Conservation (phyloP, 2,888 invertebrate species). For the Plebejus anna region DNA sequence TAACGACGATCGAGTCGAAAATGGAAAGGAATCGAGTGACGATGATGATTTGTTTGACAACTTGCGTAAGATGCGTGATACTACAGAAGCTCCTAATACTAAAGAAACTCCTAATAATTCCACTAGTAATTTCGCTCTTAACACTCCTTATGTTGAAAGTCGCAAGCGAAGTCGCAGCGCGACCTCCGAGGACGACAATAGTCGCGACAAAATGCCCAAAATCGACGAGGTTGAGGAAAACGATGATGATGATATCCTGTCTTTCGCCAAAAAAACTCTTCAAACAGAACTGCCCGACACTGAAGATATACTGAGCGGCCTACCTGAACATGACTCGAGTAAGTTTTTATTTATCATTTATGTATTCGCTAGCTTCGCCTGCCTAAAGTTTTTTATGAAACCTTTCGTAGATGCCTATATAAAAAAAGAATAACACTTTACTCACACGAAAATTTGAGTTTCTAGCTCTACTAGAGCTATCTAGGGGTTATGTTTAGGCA, state of each 20-base stretch:
- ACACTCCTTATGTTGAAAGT: slow-evolving; percentile 34
- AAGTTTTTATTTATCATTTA: background rate
- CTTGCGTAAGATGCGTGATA: slow-evolving; percentile 60
- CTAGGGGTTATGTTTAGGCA: too few relatives aligned
- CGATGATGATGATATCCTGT: slow-evolving; percentile 61
- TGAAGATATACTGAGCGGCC: slow-evolving; percentile 58
- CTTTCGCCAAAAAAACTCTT: slow-evolving; percentile 69
- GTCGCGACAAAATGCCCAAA: slow-evolving; percentile 58
- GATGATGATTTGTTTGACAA: slow-evolving; percentile 69
- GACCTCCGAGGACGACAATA: slow-evolving; percentile 52
- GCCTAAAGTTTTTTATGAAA: too few relatives aligned
- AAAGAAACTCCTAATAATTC: background rate
- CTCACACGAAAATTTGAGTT: too few relatives aligned
- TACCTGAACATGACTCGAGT: slow-evolving; percentile 41
- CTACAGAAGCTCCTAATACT: background rate
- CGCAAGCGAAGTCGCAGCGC: slow-evolving; percentile 61
- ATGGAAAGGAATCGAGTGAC: slow-evolving; percentile 36
- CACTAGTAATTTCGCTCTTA: background rate
- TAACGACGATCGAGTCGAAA: slow-evolving; percentile 34
- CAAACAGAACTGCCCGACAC: slow-evolving; percentile 63
- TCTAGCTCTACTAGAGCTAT: too few relatives aligned
- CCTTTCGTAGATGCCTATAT: too few relatives aligned
- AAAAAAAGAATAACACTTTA: too few relatives aligned
- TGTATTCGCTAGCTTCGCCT: too few relatives aligned
- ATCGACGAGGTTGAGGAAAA: slow-evolving; percentile 49